phyloP scores from a whole-genome alignment of 2,888 invertebrate species.

The Pandemis heparana region DNA sequence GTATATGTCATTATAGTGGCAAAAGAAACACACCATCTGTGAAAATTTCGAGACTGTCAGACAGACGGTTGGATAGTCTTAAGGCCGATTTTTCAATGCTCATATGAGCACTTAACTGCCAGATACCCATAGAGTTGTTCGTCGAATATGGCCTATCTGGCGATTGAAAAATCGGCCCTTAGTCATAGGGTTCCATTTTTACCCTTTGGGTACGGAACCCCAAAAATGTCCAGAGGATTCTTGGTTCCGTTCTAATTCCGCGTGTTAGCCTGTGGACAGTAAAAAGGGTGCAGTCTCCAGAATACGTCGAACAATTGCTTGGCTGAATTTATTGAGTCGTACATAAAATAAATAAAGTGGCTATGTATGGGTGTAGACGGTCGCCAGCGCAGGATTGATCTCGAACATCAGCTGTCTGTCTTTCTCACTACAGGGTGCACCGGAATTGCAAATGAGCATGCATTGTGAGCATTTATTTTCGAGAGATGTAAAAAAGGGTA shows the following conservation, averaged over 20 bases:
- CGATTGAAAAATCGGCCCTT: no score
- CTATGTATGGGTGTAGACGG: conserved; percentile 41
- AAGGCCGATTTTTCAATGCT: no score
- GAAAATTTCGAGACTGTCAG: no score
- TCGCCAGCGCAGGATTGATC: conserved; percentile 74
- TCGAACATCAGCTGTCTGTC: conserved; percentile 79
- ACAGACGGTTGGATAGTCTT: no score
- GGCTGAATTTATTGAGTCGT: conserved; percentile 41
- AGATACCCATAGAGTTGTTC: no score
- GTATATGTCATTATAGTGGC: no score
- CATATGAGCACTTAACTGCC: no score
- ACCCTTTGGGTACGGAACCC: no score
- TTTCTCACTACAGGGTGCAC: conserved; percentile 60
- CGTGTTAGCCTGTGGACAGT: conserved; percentile 17
- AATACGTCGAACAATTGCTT: conserved; percentile 40
- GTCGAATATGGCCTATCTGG: no score
- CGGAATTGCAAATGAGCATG: conserved; percentile 28
- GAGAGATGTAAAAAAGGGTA: background rate
- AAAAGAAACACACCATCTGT: no score
- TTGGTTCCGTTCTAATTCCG: conserved; percentile 38
- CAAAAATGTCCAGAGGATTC: conserved; percentile 26
- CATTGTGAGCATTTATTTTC: conserved; percentile 32
- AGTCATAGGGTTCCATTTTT: no score
- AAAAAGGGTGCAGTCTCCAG: conserved; percentile 38
- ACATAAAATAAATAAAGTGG: conserved; percentile 39